These are phyloP conservation scores for Rafetus swinhoei DNA, from an alignment of 2,113 vertebrate genomes.

Conservation along the genomic window DNA sequence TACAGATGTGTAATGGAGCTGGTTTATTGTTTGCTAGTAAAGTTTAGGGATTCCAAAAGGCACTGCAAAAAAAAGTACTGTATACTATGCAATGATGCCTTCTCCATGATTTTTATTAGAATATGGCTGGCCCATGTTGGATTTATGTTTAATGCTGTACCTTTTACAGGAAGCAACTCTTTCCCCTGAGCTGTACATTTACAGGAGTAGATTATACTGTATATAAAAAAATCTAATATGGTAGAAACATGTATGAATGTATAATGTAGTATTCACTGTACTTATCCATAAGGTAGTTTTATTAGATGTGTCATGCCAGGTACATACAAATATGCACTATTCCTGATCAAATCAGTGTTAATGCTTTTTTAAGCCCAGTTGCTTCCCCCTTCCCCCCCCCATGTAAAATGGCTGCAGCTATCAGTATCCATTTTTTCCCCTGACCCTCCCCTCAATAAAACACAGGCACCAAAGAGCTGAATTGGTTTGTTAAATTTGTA, in stretches of 20 bases:
- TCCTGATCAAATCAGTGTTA: slow-evolving; percentile 45
- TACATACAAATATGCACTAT: slow-evolving; percentile 74
- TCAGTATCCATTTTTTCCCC: slow-evolving; percentile 40
- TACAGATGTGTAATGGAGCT: slow-evolving; percentile 34
- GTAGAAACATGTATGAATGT: slow-evolving; percentile 75
- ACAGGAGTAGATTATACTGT: slow-evolving; percentile 79
- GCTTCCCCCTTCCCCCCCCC: slow-evolving; percentile 30
- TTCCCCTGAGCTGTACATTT: slow-evolving; percentile 80
- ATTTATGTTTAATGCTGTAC: slow-evolving; percentile 74
- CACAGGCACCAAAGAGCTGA: slow-evolving; percentile 41
- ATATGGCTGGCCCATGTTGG: slow-evolving; percentile 87
- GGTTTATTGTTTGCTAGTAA: slow-evolving; percentile 20
- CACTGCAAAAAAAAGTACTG: slow-evolving; percentile 41
- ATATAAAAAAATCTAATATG: slow-evolving; percentile 69
- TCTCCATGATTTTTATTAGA: slow-evolving; percentile 68
- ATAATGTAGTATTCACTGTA: slow-evolving; percentile 72
- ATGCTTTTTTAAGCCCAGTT: slow-evolving; percentile 28
- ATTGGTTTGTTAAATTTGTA: not conserved
- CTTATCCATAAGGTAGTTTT: slow-evolving; percentile 60
- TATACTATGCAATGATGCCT: slow-evolving; percentile 59
- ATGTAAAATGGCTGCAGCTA: slow-evolving; percentile 27
- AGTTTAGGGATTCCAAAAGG: slow-evolving; percentile 39
- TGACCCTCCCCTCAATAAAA: slow-evolving; percentile 67
- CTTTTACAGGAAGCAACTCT: slow-evolving; percentile 59
- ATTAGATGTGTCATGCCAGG: slow-evolving; percentile 71